Evolutionary conservation across 2,888 invertebrate genomes (phyloP), one percentile per base, ranked within the genome.

Genomic region (Parnassius apollo): DNA sequence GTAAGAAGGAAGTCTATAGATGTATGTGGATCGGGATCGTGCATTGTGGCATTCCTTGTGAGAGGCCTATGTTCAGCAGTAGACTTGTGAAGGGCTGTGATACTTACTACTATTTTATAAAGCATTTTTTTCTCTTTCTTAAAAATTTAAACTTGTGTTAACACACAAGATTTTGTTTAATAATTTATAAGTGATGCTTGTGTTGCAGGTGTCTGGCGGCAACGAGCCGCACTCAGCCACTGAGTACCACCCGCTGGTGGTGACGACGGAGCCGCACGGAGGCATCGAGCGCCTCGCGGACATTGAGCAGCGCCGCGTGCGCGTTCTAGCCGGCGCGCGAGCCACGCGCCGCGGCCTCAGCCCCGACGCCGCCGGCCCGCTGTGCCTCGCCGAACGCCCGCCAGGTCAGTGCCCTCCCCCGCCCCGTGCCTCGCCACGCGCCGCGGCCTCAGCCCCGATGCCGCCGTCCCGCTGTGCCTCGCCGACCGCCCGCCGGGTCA

Each of bases 231-330:
- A 97, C 82, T 95, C 96, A 71, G 93, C 97, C 2, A 94, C 95
- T 69, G 93, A 94, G 79, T 98, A 98, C 88, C 98, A 98, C 91
- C 98, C 98, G 2, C 89, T 98, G 64, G 96, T 98, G 62, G 95
- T 98, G 68, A 97, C 97, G 0, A 95, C 96, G 76, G 97, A 97
- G 77, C 94, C 95, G 0, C 94, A 94, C 72, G 98, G 98, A 48
- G 98, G 97, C 0, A 96, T 95, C 70, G 96, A 96, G 97, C 59
- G 98, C 95, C 46, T 96, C 51, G 95, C 64, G 94, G 96, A 51
- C 96, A 96, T 9, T 4, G 74, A 67, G 65, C 80, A 76, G 74
- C 72, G 75, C 35, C 65, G 55, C 75, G 93, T 95, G 66, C 90
- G 96, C 63, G 96, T 96, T 42, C 85, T 97, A 64, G 96, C 96